These are phyloP conservation scores for Habroteleia sp. DNA, from an alignment of 2,888 invertebrate species.

Conservation along the genomic window DNA sequence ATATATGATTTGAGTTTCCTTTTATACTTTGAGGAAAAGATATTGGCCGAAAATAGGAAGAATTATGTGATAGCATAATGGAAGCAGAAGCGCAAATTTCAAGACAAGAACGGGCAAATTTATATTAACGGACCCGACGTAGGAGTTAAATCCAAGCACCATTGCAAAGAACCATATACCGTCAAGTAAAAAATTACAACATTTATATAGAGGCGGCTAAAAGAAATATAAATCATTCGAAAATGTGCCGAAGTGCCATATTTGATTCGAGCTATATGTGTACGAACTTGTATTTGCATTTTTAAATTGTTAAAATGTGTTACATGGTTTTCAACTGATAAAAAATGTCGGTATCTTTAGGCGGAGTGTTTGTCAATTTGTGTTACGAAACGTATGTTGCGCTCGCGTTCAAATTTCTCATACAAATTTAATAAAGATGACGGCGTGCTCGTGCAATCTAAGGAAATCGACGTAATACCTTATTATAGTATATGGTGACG, in stretches of 20 bases:
- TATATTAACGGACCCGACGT: too few species aligned
- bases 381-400: too few species aligned
- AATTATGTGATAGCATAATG: conserved; percentile 19
- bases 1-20: conserved; percentile 30
- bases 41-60: conserved; percentile 21
- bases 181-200: too few species aligned
- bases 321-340: conserved; percentile 15
- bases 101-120: too few species aligned
- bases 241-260: conserved; percentile 16
- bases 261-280: conserved; percentile 25
- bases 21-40: conserved; percentile 15
- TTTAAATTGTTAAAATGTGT: conserved; percentile 32
- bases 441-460: conserved; percentile 10
- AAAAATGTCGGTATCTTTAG: not conserved
- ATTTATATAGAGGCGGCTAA: too few species aligned
- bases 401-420: not conserved
- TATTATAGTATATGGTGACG: conserved; percentile 34
- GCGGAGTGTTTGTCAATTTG: too few species aligned
- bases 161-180: not conserved
- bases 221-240: conserved; percentile 27
- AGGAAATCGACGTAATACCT: conserved; percentile 34
- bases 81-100: too few species aligned
- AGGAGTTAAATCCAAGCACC: not conserved
- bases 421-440: conserved; percentile 26
- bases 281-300: conserved; percentile 19